Conservation (phyloP, 1,140 invertebrate genomes). For the Drosophila triauraria region DNA sequence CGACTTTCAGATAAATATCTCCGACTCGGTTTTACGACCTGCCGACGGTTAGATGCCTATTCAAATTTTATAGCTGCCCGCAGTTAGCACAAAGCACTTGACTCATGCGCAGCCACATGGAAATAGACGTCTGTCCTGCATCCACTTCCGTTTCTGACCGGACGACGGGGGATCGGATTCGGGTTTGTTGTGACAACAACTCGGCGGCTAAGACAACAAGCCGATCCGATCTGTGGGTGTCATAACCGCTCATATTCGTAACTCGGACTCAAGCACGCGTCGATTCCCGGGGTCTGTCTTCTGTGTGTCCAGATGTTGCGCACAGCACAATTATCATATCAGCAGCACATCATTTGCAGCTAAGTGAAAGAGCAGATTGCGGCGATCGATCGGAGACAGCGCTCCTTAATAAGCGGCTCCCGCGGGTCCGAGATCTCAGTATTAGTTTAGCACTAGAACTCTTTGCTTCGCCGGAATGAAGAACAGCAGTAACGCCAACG, state of each 20-base stretch:
- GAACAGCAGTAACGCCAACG: conserved; percentile 32
- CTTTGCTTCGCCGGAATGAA: conserved; percentile 37
- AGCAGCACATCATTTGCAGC: conserved; percentile 75
- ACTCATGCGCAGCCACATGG: conserved; percentile 53
- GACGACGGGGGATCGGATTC: conserved; percentile 37
- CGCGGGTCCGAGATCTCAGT: conserved; percentile 41
- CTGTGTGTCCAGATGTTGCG: conserved; percentile 67
- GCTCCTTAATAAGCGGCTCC: conserved; percentile 55
- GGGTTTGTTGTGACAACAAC: conserved; percentile 68
- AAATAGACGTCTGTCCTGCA: conserved; percentile 36
- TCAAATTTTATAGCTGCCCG: conserved; percentile 49
- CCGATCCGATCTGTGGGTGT: conserved; percentile 65
- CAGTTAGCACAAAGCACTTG: conserved; percentile 70
- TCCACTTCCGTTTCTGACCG: conserved; percentile 62
- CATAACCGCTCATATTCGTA: conserved; percentile 61
- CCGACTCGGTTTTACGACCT: conserved; percentile 47
- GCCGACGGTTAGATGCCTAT: conserved; percentile 32
- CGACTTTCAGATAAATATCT: conserved; percentile 51
- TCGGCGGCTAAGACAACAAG: conserved; percentile 59
- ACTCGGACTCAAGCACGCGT: conserved; percentile 50
- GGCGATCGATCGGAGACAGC: conserved; percentile 35
- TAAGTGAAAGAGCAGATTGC: conserved; percentile 79
- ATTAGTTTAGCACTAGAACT: conserved; percentile 25
- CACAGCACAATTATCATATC: conserved; percentile 79
- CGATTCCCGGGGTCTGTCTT: conserved; percentile 29